Percentiles rank a stretch among this genome's conserved stretches.
These are phyloP conservation scores for Platichthys stellatus DNA, from an alignment of 2,113 vertebrate species.

Conservation along the genomic window DNA sequence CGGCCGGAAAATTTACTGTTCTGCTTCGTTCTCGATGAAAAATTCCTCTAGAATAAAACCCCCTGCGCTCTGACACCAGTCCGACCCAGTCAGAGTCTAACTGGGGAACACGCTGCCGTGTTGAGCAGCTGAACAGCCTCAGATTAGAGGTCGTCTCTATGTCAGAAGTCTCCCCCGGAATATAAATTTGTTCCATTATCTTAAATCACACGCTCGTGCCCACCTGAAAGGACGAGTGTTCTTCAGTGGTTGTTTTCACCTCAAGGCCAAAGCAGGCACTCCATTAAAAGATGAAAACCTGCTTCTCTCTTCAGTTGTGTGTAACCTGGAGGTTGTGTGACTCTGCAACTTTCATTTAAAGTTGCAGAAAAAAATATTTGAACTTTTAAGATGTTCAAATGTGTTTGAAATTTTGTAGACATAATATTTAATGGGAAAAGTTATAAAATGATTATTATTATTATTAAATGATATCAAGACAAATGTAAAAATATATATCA, in stretches of 20 bases:
- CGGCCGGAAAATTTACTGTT: not conserved
- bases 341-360: not conserved
- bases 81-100: not conserved
- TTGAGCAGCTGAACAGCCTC: too few species aligned
- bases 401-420: too few species aligned
- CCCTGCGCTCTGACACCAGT: not conserved
- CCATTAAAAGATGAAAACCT: constrained; percentile 29
- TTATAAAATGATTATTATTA: too few species aligned
- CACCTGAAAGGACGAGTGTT: not conserved
- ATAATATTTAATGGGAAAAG: too few species aligned
- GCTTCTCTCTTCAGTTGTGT: not conserved
- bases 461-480: too few species aligned
- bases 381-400: too few species aligned
- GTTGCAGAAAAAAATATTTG: too few species aligned
- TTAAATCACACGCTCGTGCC: not conserved
- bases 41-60: not conserved
- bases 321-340: not conserved
- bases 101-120: not conserved
- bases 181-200: constrained; percentile 16
- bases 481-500: too few species aligned
- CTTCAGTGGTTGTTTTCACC: too few species aligned
- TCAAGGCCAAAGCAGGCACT: not conserved
- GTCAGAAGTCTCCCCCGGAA: not conserved
- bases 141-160: too few species aligned
- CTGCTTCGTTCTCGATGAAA: not conserved